Percentiles rank a stretch among this genome's conserved stretches.
phyloP scores from a whole-genome alignment of 2,888 invertebrate species.

The Phasia obesa region DNA sequence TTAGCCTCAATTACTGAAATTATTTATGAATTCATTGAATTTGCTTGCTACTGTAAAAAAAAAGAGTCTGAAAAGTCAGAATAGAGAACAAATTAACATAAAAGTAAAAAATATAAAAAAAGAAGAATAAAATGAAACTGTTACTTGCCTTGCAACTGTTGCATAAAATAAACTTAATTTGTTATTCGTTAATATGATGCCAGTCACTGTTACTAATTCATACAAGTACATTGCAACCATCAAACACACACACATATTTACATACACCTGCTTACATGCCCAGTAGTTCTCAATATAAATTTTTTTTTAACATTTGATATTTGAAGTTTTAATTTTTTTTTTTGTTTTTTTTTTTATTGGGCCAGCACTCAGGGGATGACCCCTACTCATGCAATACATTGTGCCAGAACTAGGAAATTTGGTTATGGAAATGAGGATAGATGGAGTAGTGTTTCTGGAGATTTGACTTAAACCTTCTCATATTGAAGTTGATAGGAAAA shows the following conservation, averaged over 20 bases:
- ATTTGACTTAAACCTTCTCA: no score
- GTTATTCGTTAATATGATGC: slow-evolving; percentile 51
- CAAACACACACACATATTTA: neutral
- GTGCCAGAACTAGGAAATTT: no score
- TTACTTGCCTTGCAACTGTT: slow-evolving; percentile 65
- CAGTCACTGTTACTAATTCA: slow-evolving; percentile 30
- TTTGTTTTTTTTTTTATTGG: no score
- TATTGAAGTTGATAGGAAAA: no score
- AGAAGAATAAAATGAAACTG: slow-evolving; percentile 20
- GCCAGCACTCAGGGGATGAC: no score
- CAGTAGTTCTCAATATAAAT: slow-evolving; percentile 2
- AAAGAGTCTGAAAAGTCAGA: neutral
- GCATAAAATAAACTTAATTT: slow-evolving; percentile 70
- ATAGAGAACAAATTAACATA: slow-evolving; percentile 41
- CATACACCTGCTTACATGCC: neutral
- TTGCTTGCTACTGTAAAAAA: neutral
- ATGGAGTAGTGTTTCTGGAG: no score
- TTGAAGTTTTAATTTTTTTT: no score
- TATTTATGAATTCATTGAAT: slow-evolving; percentile 63
- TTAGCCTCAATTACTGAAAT: slow-evolving; percentile 62
- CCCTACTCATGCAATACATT: no score
- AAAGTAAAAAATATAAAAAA: slow-evolving; percentile 9
- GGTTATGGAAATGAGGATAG: no score
- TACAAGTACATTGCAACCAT: slow-evolving; percentile 15
- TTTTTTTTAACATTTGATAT: no score